Conservation (phyloP, 2,888 invertebrate species). For the Stenodema calcarata region DNA sequence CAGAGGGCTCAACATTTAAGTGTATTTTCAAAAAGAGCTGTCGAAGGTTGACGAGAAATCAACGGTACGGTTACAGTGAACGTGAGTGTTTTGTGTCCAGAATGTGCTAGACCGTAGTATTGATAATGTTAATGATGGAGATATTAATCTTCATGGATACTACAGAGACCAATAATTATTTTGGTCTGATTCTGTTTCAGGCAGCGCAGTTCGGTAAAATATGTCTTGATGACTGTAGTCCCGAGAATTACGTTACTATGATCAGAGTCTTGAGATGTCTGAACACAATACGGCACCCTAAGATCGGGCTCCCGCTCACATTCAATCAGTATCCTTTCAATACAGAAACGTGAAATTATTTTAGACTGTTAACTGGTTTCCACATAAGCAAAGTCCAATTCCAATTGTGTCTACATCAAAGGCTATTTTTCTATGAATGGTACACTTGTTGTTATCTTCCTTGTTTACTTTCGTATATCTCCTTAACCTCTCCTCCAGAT, state of each 20-base stretch:
- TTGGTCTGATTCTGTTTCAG: conserved; percentile 61
- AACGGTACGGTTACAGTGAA: too few relatives aligned
- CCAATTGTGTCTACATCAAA: too few relatives aligned
- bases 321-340: conserved; percentile 81
- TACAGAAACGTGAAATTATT: conserved; percentile 41
- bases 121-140: too few relatives aligned
- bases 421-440: too few relatives aligned
- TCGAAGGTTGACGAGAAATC: neutral
- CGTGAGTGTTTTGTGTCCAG: too few relatives aligned
- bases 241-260: conserved; percentile 84
- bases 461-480: neutral
- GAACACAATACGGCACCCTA: conserved; percentile 83
- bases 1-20: too few relatives aligned
- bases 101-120: too few relatives aligned
- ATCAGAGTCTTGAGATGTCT: conserved; percentile 86
- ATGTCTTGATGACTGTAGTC: conserved; percentile 77
- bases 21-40: too few relatives aligned
- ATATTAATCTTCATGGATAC: too few relatives aligned
- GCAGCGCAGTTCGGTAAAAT: conserved; percentile 96
- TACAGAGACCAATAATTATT: too few relatives aligned
- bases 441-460: neutral
- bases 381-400: too few relatives aligned
- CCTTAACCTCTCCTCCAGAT: conserved; percentile 61
- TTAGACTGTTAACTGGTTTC: too few relatives aligned
- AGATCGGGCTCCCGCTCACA: conserved; percentile 89